Base-by-base conservation (phyloP, 1,140 invertebrate genomes). In the Notospermus geniculatus region DNA sequence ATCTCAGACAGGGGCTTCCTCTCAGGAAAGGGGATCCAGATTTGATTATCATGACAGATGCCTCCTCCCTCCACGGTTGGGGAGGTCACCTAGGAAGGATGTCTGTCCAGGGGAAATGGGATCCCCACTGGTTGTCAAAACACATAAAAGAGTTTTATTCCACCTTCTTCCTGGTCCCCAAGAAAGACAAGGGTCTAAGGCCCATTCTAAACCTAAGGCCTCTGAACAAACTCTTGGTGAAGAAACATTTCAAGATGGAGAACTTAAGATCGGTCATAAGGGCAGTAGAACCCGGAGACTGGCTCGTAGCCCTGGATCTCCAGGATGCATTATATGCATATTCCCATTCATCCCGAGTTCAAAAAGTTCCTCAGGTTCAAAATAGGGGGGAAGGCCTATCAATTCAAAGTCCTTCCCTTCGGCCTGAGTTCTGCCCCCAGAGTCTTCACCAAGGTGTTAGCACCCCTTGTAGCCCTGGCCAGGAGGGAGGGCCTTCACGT, bases 161-260 rank as follows among this genome's bases (percentile, higher is more conserved):
- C 59, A 64, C 67, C 2, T 55, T 66, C 22, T 69, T 68, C 46
- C 50, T 65, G n/a, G 56, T 63, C 23, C 63, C 60, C 23, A 66
- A 66, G 27, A 63, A 63, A 41, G 46, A 53, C 58, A 58, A 46
- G 2, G 28, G 60, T 46, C 7, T 64, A 9, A 57, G 62, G 52
- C 61, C 59, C 15, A 54, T 67, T 0, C 54, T 64, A 30, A 64
- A 67, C 52, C 32, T 61, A 17, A 63, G 25, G 46, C 22, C 54
- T 7, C 29, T 65, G 13, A 67, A 63, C 50, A 25, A 25, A 59
- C 63, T 45, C 60, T 30, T 63, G 2, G 25, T n/a, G 2, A 58
- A 62, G 22, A 57, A 60, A 23, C 57, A 63, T 41, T 69, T 69
- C 61, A 69, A 66, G 59, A 69, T 66, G 61, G 62, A 64, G 22